Evolutionary conservation across 2,888 invertebrate species (phyloP).

Genomic region (Lithophane socia): DNA sequence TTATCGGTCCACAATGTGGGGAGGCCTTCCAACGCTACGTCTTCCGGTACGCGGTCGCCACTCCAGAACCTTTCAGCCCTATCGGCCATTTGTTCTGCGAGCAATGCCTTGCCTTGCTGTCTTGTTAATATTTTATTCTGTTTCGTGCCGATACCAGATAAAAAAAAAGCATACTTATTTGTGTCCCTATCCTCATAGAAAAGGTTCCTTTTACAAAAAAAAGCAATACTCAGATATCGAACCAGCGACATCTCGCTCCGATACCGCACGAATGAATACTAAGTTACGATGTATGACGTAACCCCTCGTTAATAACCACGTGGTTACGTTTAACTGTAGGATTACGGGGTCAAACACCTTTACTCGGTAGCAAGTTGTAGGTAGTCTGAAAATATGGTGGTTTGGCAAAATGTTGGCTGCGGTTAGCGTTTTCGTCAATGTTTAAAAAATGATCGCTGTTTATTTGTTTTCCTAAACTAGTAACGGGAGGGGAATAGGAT

Average conservation of each 20-base stretch:
- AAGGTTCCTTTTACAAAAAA: not conserved
- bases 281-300: slow-evolving; percentile 45
- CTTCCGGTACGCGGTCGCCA: no score
- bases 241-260: slow-evolving; percentile 41
- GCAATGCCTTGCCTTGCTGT: no score
- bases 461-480: no score
- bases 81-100: no score
- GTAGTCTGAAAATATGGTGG: not conserved
- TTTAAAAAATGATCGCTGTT: not conserved
- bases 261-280: slow-evolving; percentile 31
- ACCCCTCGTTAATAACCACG: slow-evolving; percentile 18
- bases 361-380: not conserved
- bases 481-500: no score
- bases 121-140: not conserved
- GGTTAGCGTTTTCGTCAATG: not conserved
- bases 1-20: no score
- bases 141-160: not conserved
- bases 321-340: slow-evolving; percentile 20
- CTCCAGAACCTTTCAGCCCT: no score
- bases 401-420: not conserved
- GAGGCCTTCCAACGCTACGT: no score
- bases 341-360: slow-evolving; percentile 36
- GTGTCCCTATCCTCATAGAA: no score
- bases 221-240: slow-evolving; percentile 12
- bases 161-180: not conserved